phyloP scores from a whole-genome alignment of 2,888 invertebrate genomes.

The Bombylius discolor region DNA sequence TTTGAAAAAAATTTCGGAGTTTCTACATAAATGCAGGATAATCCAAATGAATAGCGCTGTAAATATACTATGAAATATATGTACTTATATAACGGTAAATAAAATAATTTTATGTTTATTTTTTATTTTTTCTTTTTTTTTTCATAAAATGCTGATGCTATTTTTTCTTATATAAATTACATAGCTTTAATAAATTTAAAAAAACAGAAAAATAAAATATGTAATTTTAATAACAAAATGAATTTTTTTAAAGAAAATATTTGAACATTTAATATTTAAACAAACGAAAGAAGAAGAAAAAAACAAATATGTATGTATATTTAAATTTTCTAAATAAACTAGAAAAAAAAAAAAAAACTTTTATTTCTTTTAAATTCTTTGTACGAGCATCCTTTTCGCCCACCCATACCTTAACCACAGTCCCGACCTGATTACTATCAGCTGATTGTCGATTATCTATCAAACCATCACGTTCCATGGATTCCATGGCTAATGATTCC shows the following conservation, averaged over 20 bases:
- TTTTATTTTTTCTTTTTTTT: no score
- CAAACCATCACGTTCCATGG: slow-evolving; percentile 41
- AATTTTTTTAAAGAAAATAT: no score
- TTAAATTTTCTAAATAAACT: neutral
- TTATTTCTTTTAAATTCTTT: slow-evolving; percentile 26
- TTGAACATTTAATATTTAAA: no score
- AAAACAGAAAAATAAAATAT: no score
- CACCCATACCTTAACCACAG: slow-evolving; percentile 71
- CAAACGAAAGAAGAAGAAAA: no score
- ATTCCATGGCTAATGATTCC: slow-evolving; percentile 51
- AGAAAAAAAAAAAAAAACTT: no score
- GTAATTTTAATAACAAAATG: no score
- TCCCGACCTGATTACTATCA: slow-evolving; percentile 64
- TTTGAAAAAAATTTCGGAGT: neutral
- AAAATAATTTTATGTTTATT: no score
- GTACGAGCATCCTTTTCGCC: slow-evolving; percentile 28
- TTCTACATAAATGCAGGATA: neutral
- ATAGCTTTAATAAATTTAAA: no score
- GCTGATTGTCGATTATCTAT: slow-evolving; percentile 38
- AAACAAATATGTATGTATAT: neutral
- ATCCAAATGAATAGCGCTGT: neutral
- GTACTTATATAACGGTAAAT: no score
- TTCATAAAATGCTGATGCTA: no score
- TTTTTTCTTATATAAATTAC: no score
- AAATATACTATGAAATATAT: neutral